Conservation (phyloP, 30 jellyfish, hydroid and myxozoan species). For the Phacellophora camtschatica region DNA sequence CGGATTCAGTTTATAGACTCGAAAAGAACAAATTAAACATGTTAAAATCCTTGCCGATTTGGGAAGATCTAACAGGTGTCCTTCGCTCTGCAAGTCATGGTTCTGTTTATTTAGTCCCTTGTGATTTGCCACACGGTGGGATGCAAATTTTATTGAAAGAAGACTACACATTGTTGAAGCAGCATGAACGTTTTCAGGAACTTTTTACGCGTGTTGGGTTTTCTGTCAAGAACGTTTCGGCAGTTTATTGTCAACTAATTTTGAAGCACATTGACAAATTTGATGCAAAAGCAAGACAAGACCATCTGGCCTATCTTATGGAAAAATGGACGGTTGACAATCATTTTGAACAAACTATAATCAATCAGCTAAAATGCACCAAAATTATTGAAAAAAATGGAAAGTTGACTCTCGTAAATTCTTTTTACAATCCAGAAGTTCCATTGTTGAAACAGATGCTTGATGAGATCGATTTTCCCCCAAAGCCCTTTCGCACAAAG, state of each 20-base stretch:
- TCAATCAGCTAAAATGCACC: neutral
- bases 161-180: neutral
- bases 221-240: neutral
- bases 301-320: constrained; percentile 41
- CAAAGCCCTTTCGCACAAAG: neutral
- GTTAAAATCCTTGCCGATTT: constrained; percentile 2
- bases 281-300: neutral
- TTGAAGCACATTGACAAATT: neutral
- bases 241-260: neutral
- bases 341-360: neutral
- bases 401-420: neutral
- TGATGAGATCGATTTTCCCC: constrained; percentile 39
- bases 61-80: constrained; percentile 19
- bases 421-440: constrained; percentile 57
- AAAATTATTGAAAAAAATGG: constrained; percentile 42
- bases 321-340: neutral
- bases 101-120: constrained; percentile 13
- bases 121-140: constrained; percentile 29
- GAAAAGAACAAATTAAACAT: neutral
- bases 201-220: constrained; percentile 19
- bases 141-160: neutral
- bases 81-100: neutral
- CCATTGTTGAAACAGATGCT: constrained; percentile 25
- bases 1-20: neutral
- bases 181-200: neutral